Base-by-base conservation (phyloP, 2,797 vertebrate genomes). In the Cossypha caffra region DNA sequence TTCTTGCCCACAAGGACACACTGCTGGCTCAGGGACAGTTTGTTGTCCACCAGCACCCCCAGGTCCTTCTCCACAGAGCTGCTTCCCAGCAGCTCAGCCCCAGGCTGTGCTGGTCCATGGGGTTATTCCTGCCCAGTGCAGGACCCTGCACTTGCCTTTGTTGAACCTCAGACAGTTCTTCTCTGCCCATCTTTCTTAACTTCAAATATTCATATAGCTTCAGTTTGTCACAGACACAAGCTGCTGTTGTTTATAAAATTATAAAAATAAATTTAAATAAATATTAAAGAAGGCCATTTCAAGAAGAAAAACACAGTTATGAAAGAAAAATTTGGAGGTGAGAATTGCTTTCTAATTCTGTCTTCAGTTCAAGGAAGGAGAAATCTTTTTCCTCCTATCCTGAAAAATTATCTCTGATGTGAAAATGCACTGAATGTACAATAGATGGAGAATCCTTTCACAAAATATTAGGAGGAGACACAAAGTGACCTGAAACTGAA, bases 401-500 rank as follows among this genome's bases (percentile, higher is more conserved):
- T 86, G 82, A 93, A 48, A 48, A 62, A 67, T 91, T 77, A 64
- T 58, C 24, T 88, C 45, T 51, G 68, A 92, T 43, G 40, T 47
- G 42, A 94, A 87, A 89, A 42, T 42, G 42, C 42, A 42, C 71
- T 63, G n/a, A 88, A 86, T 31, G 31, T 61, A 72, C 52, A 79
- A 42, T 50, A 81, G 79, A 89, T 51, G 38, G 59, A 88, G 54
- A 92, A 93, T 88, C 86, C 83, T 68, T 78, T 95, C 91, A 96
- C 82, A 84, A 96, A 93, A 87, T 50, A 93, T 69, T 19, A 73
- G 67, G 58, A 69, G 26, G 26, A 92, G 75, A 78, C 50, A 86
- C 50, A 93, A 93, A 86, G 20, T 94, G 52, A 95, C 94, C 94
- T 51, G 33, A 94, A 95, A 89, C 31, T 84, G 83, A 96, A 93